phyloP scores from a whole-genome alignment of 2,113 vertebrate species.

The Carassius auratus region DNA sequence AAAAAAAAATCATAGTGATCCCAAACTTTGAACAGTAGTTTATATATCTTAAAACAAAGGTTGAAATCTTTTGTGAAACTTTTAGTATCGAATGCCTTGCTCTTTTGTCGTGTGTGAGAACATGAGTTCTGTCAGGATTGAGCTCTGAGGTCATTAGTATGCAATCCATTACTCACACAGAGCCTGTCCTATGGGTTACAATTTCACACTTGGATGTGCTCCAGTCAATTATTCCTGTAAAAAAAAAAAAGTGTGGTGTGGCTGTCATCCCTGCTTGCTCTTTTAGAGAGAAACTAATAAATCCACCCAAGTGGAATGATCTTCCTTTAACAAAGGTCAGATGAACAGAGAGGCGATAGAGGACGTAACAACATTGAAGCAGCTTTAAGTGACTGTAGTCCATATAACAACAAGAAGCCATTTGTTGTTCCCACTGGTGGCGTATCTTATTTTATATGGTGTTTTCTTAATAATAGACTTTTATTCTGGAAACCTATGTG shows the following conservation, averaged over 20 bases:
- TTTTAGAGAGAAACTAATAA: conserved; percentile 35
- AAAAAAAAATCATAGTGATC: not conserved
- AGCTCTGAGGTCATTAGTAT: conserved; percentile 61
- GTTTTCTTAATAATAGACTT: conserved; percentile 1
- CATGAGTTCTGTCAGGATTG: conserved; percentile 7
- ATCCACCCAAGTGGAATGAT: conserved; percentile 34
- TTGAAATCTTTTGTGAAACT: not conserved
- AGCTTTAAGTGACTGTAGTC: not conserved
- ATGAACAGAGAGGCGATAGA: not conserved
- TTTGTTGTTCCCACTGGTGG: conserved; percentile 1
- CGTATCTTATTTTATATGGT: not conserved
- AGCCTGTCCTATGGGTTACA: conserved; percentile 53
- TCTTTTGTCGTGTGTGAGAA: not conserved
- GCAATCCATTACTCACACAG: conserved; percentile 58
- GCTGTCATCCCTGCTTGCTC: conserved; percentile 1
- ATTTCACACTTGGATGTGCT: conserved; percentile 69
- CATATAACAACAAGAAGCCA: too few relatives aligned
- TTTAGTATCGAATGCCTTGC: not conserved
- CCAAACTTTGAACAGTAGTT: not conserved
- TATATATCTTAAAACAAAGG: not conserved
- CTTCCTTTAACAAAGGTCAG: conserved; percentile 44
- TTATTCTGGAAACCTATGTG: not conserved
- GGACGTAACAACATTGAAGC: conserved; percentile 1
- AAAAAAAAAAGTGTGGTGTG: not conserved
- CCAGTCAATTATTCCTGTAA: conserved; percentile 47